Percentiles rank a stretch among this genome's conserved stretches.
Conservation (phyloP, 2,113 vertebrate genomes). For the Carassius carassius region DNA sequence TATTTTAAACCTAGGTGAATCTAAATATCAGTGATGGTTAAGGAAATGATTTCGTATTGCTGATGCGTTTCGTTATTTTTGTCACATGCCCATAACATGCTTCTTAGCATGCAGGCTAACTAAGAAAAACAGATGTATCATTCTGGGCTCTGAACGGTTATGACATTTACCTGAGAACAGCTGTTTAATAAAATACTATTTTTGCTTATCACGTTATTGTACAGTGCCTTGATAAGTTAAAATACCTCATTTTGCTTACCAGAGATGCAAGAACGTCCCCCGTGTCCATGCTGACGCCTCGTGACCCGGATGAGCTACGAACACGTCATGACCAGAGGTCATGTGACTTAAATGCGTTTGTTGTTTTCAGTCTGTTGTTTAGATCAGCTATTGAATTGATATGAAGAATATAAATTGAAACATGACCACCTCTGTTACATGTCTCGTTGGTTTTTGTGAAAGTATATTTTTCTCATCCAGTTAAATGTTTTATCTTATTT, state of each 20-base stretch:
- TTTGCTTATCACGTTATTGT: background rate
- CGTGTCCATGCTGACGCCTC: constrained; percentile 50
- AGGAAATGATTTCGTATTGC: background rate
- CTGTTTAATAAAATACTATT: background rate
- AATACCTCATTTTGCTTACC: constrained; percentile 59
- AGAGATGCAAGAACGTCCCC: constrained; percentile 61
- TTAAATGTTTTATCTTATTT: too few relatives aligned
- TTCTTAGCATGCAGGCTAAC: constrained; percentile 28
- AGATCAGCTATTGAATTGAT: background rate
- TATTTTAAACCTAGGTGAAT: background rate
- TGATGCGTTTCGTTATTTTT: background rate
- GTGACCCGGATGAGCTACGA: constrained; percentile 38
- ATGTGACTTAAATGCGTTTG: constrained; percentile 3
- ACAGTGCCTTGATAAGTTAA: background rate
- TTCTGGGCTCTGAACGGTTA: background rate
- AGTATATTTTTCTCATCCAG: too few relatives aligned
- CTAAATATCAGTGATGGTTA: background rate
- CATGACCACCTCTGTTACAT: too few relatives aligned
- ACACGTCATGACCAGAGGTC: background rate
- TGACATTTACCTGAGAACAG: too few relatives aligned
- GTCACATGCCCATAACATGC: background rate
- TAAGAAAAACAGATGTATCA: background rate
- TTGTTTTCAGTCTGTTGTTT: background rate
- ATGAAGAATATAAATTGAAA: too few relatives aligned
- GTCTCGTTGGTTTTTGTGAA: too few relatives aligned